Conservation (phyloP, 2,797 vertebrate species). For the Muraenolepis orangiensis region DNA sequence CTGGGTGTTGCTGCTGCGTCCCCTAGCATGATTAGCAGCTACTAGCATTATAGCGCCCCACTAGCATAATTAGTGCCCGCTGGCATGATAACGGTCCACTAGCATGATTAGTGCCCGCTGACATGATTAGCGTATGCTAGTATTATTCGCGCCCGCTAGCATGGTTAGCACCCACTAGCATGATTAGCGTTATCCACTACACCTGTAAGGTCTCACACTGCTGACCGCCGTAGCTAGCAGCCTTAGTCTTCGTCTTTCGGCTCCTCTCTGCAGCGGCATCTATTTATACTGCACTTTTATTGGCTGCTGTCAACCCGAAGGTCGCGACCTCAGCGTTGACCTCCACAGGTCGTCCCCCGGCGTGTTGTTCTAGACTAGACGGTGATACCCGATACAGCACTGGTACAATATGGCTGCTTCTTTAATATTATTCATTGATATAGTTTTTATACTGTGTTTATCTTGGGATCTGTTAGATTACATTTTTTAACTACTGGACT, state of each 20-base stretch:
- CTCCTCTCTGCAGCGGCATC: background rate
- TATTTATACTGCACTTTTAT: background rate
- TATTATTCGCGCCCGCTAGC: background rate
- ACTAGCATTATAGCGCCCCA: too few species aligned
- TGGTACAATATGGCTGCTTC: too few species aligned
- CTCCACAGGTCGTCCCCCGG: background rate
- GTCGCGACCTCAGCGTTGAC: background rate
- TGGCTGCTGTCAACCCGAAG: background rate
- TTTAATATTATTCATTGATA: too few species aligned
- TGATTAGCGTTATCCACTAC: too few species aligned
- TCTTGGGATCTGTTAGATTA: background rate
- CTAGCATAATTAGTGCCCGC: too few species aligned
- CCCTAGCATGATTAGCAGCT: background rate
- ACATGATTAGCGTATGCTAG: too few species aligned
- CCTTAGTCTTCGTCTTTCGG: background rate
- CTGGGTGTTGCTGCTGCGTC: background rate
- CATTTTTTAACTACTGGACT: background rate
- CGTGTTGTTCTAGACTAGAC: background rate
- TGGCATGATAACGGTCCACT: too few species aligned
- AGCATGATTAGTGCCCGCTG: too few species aligned
- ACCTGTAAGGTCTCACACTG: background rate
- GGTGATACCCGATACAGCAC: too few species aligned
- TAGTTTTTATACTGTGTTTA: background rate
- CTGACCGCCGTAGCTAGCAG: background rate
- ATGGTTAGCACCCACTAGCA: too few species aligned